Conservation (phyloP, 2,113 vertebrate genomes). For the pig (Sus scrofa) region T2T-Sscrofa CM000818.6:33862001-33862500, state of each 20-base stretch:
- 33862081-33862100: background rate
- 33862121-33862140: background rate
- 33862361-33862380: background rate
- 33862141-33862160: background rate
- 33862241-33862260: rapidly evolving
- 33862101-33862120: background rate
- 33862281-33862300: background rate
- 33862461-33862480: too few relatives aligned
- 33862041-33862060: background rate
- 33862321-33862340: background rate
- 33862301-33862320: too few relatives aligned
- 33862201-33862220: background rate
- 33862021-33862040: background rate
- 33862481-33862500: background rate
- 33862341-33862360: background rate
- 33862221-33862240: background rate
- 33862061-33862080: background rate
- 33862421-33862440: background rate
- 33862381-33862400: background rate
- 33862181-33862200: background rate
- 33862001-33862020: background rate
- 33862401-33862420: background rate
- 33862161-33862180: background rate
- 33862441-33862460: background rate
- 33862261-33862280: background rate